Evolutionary conservation across 2,797 vertebrate genomes (phyloP), one percentile per base, ranked within the genome.

Genomic region (Macroramphosus scolopax): DNA sequence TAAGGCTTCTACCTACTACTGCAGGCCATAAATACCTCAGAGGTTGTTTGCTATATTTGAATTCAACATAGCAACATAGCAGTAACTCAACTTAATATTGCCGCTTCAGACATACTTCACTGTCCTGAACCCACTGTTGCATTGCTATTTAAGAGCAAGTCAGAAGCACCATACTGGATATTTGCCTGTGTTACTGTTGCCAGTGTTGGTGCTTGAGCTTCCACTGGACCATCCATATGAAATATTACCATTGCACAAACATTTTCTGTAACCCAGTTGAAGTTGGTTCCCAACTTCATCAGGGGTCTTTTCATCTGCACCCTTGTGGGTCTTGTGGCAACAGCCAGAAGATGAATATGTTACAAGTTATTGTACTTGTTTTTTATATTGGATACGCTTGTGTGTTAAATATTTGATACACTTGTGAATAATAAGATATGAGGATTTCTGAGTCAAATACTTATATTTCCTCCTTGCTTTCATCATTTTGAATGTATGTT

Each of bases 201-300:
- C 43, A 5, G 55, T 33, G 28, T 51, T 36, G 36, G 64, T 64
- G 22, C 39, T 56, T 59, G 47, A 65, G 52, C 61, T 62, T 50
- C 43, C 44, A 36, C 22, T 35, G n/a, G 28, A 44, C 70, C 44
- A 64, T 67, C 36, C 32, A 26, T 46, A 24, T 60, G 51, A 80
- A 71, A 72, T 66, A 37, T 43, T 56, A 17, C 44, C 48, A 31
- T 48, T 62, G 33, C 53, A 65, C 17, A 61, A 67, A 72, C 22
- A 59, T 60, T 51, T 62, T 54, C 47, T 65, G 50, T 59, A 61
- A 64, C 44, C 17, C 17, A 20, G 38, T 51, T 42, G n/a, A n/a
- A n/a, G n/a, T n/a, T n/a, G n/a, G n/a, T n/a, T n/a, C n/a, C n/a
- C n/a, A n/a, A n/a, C n/a, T n/a, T n/a, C n/a, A n/a, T n/a, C n/a